phyloP scores from a whole-genome alignment of 37 sponge, comb jelly and placozoan genomes.

The Tethya wilhelma region DNA sequence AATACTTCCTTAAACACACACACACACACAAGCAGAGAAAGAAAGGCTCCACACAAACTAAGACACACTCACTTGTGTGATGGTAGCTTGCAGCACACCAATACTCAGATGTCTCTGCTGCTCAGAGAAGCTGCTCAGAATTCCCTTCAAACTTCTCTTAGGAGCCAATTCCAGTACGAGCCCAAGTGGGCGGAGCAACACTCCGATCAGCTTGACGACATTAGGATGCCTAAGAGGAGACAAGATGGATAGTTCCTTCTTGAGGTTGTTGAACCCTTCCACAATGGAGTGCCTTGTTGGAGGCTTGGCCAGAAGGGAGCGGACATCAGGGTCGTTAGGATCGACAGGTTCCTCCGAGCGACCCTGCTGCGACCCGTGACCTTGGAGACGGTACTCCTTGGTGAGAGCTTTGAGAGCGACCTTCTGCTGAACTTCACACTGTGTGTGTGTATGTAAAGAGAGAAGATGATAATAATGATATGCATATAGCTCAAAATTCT shows the following conservation, averaged over 20 bases:
- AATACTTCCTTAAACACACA: no score
- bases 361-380: not conserved
- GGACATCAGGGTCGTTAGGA: not conserved
- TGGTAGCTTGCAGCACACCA: not conserved
- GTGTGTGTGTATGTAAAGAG: no score
- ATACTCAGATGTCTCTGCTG: not conserved
- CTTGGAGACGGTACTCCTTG: conserved; percentile 25
- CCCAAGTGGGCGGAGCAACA: conserved; percentile 61
- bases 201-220: conserved; percentile 53
- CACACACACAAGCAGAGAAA: no score
- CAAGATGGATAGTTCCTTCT: conserved; percentile 75
- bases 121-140: conserved; percentile 31
- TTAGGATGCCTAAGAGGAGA: conserved; percentile 60
- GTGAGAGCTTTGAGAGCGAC: conserved; percentile 61
- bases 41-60: no score
- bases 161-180: conserved; percentile 89
- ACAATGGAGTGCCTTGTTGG: conserved; percentile 44
- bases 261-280: conserved; percentile 52
- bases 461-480: no score
- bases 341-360: not conserved
- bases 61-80: no score
- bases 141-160: conserved; percentile 57
- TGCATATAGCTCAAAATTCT: no score
- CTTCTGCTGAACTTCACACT: no score
- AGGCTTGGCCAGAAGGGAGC: not conserved